Base-by-base conservation (phyloP, 2,888 invertebrate genomes). In the Cistogaster globosa region DNA sequence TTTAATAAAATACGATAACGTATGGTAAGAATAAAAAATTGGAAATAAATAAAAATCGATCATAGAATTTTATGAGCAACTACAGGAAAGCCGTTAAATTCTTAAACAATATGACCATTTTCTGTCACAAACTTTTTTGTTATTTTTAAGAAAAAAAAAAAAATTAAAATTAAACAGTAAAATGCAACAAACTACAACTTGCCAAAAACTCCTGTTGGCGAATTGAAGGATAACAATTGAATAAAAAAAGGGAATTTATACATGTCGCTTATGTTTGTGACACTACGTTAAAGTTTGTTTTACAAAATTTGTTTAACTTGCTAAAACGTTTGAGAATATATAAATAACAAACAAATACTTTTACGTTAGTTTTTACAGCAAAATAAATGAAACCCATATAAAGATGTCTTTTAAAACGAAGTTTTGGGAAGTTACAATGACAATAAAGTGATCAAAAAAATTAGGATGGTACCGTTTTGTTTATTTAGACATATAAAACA, bases 251-350 rank as follows among this genome's bases (percentile, higher is more conserved):
- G 0, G 8, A 20, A 57, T n/a, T n/a, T n/a, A n/a, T n/a, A n/a
- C n/a, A 57, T 72, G 60, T 67, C 77, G 78, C 83, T 63, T 78
- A 53, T 63, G 32, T 63, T 62, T 26, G 26, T 26, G 26, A 69
- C 42, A 58, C 48, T 55, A 45, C 32, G 20, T 53, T 60, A 12
- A 48, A 7, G 72, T 72, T 82, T 67, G 55, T n/a, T 45, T 42
- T 72, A 77, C 63, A 57, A 18, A 0, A 7, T 7, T n/a, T 18
- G 3, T 8, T 12, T 7, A 1, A 26, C 26, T 4, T 4, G 26
- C 2, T 26, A 26, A 4, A 26, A 26, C 26, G 6, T 51, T 69
- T 62, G 22, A 36, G 42, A 62, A 63, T 8, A 60, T 45, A 45
- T 36, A 55, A 14, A 16, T 2, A 20, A 65, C 12, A 65, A 67